A percentile compares a stretch with the other conserved stretches of the same genome.
These are phyloP conservation scores for Acropora yongei DNA, from an alignment of 64 coral and sea anemone genomes.

Conservation along the genomic window DNA sequence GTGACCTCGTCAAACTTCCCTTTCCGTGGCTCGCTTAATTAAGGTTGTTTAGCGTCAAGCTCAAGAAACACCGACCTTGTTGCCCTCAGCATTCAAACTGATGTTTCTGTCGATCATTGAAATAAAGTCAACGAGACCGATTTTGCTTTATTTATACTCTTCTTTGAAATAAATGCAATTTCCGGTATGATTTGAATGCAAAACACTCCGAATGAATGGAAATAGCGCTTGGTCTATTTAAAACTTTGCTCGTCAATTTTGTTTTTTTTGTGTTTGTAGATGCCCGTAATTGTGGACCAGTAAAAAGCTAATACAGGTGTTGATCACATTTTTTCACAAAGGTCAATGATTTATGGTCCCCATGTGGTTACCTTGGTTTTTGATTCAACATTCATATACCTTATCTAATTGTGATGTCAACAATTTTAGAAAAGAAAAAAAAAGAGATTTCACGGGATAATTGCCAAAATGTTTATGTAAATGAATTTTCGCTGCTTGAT, in stretches of 20 bases:
- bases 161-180: not conserved
- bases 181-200: slow-evolving; percentile 22
- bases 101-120: not conserved
- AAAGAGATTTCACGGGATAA: too few relatives aligned
- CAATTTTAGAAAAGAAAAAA: not conserved
- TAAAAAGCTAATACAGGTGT: not conserved
- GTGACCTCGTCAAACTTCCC: not conserved
- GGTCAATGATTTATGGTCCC: not conserved
- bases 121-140: not conserved
- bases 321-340: not conserved
- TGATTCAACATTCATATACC: not conserved
- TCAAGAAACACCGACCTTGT: too few relatives aligned
- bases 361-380: not conserved
- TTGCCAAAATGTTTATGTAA: not conserved
- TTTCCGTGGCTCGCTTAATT: not conserved
- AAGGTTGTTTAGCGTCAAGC: too few relatives aligned
- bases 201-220: not conserved
- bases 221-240: not conserved
- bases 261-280: not conserved
- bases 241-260: not conserved
- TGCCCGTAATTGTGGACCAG: not conserved
- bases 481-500: not conserved
- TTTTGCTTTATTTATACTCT: slow-evolving; percentile 8
- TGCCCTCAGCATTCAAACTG: not conserved
- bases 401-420: not conserved